Evolutionary conservation across 2,113 vertebrate genomes (phyloP), one percentile per base, ranked within the genome.

Genomic region (Megaptera novaeangliae): DNA sequence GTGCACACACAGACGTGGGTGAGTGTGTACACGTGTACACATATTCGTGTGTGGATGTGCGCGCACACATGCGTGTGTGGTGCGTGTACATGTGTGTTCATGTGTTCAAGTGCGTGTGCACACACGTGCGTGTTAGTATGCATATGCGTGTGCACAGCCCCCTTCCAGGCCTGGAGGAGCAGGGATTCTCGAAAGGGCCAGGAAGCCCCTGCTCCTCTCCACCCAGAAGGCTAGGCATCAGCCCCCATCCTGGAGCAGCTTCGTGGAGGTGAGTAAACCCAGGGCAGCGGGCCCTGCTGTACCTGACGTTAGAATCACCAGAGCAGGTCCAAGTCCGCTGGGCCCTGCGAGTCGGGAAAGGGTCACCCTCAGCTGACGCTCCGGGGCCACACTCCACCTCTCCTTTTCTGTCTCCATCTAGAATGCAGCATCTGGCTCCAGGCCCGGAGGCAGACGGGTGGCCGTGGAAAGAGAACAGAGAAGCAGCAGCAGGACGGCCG

Each of bases 21-120:
- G 36, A 27, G 25, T 2, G 5, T 2, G 52, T 23, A 36, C 0
- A 0, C 2, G 21, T 20, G 57, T 0, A 6, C 5, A 44, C 3
- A 4, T 11, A 0, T 2, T 14, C 0, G 1, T 12, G 11, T 64
- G 57, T 49, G 52, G 14, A 55, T 27, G 1, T 0, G 0, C 11
- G 20, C 59, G 59, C 21, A 7, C 29, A 34, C 14, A 17, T 7
- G 9, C 0, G 11, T 31, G 64, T 20, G 10, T 52, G 34, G 20
- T 6, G 27, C 1, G 1, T 8, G 52, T 11, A 36, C 0, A 0
- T 1, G 21, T 6, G 57, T 0, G 3, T 2, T 14, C 0, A 0
- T 9, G n/a, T 27, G 18, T 61, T 52, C 49, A 14, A 15, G 49
- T 25, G 0, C 0, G 0, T 25, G 18, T 66, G 57, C 29, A 13